A percentile compares a stretch with the other conserved stretches of the same genome.
These are phyloP conservation scores for Hystrix brachyura DNA, from an alignment of 2,113 vertebrate species.

Conservation along the genomic window DNA sequence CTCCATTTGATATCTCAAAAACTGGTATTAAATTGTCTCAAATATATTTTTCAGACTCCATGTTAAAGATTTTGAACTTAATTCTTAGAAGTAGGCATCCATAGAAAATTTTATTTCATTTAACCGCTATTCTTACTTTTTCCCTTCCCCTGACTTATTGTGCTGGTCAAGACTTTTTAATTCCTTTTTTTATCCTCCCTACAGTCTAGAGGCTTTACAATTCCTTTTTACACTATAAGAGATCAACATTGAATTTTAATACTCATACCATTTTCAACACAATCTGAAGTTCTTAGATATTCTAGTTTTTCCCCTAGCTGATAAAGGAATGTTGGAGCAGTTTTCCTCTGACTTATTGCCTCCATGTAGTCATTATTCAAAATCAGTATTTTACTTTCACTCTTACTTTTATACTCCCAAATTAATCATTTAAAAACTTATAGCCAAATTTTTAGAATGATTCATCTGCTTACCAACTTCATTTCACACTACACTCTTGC, in stretches of 20 bases:
- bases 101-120: constrained; percentile 20
- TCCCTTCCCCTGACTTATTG: background rate
- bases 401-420: constrained; percentile 9
- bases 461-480: background rate
- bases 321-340: background rate
- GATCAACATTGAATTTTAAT: constrained; percentile 15
- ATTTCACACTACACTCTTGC: background rate
- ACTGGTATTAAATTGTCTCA: background rate
- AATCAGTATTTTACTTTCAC: background rate
- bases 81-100: background rate
- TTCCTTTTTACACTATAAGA: background rate
- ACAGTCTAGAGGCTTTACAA: background rate
- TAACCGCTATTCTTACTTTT: background rate
- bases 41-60: background rate
- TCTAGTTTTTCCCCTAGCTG: background rate
- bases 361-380: background rate
- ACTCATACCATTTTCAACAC: background rate
- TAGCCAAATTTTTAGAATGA: background rate
- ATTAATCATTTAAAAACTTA: background rate
- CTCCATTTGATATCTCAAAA: constrained; percentile 23
- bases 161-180: background rate
- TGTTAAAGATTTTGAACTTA: background rate
- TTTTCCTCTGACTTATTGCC: background rate
- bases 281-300: background rate
- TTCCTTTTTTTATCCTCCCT: background rate